phyloP scores from a whole-genome alignment of 2,113 vertebrate species.

The Gavia stellata region DNA sequence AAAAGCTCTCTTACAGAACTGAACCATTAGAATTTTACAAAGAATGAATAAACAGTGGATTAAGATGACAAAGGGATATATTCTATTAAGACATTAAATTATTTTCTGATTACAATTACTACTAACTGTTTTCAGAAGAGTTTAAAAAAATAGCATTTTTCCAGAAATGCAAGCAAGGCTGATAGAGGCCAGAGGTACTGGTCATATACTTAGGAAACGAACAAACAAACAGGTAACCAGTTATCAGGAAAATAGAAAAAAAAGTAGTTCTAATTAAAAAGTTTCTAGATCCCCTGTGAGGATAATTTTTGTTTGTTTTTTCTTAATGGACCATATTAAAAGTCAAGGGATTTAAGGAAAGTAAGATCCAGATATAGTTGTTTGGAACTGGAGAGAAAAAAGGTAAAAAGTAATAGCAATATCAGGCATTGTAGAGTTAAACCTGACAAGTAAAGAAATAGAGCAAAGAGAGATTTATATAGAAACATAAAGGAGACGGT shows the following conservation, averaged over 20 bases:
- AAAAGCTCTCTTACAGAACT: neutral
- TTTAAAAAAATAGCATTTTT: neutral
- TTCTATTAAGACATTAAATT: neutral
- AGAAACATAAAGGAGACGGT: neutral
- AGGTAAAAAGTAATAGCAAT: neutral
- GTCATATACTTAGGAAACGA: neutral
- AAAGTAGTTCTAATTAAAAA: neutral
- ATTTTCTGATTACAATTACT: neutral
- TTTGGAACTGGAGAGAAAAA: neutral
- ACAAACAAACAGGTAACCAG: neutral
- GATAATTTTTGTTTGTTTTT: neutral
- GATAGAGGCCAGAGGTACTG: neutral
- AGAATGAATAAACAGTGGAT: neutral
- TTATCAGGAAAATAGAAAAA: neutral
- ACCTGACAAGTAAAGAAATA: neutral
- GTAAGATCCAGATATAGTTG: neutral
- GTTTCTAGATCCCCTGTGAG: neutral
- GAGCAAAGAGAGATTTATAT: neutral
- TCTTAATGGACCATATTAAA: neutral
- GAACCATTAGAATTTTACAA: neutral
- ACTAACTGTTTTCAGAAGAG: neutral
- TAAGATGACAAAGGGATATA: neutral
- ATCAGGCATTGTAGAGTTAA: neutral
- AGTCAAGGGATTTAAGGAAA: neutral
- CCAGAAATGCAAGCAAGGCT: neutral